Evolutionary conservation across 2,888 invertebrate genomes (phyloP).

Genomic region (Spatulosminthurus flaviceps): DNA sequence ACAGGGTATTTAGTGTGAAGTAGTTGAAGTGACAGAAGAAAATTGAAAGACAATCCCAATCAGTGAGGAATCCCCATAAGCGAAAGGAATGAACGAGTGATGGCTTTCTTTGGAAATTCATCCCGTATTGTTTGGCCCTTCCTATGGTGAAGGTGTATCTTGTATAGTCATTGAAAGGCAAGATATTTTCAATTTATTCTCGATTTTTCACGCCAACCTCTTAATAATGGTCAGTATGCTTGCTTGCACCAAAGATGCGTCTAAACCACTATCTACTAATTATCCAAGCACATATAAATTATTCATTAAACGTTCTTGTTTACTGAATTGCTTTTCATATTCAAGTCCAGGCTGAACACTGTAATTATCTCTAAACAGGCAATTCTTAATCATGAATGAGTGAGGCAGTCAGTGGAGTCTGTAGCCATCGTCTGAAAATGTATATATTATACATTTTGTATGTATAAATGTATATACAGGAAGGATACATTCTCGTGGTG

Average conservation of each 20-base stretch:
- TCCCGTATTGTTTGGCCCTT: slow-evolving; percentile 1
- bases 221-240: slow-evolving; percentile 18
- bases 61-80: neutral
- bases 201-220: slow-evolving; percentile 15
- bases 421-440: neutral
- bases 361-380: slow-evolving; percentile 14
- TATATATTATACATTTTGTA: too few relatives aligned
- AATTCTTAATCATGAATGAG: slow-evolving; percentile 13
- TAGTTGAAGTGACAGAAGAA: too few relatives aligned
- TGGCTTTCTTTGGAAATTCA: slow-evolving; percentile 20
- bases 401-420: neutral
- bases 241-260: slow-evolving; percentile 8
- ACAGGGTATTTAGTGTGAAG: too few relatives aligned
- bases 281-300: slow-evolving; percentile 16
- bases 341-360: slow-evolving; percentile 14
- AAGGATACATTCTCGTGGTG: too few relatives aligned
- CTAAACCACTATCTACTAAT: slow-evolving; percentile 19
- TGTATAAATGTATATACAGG: too few relatives aligned
- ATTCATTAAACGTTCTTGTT: slow-evolving; percentile 19
- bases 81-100: neutral
- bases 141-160: too few relatives aligned
- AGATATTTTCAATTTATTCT: slow-evolving; percentile 9
- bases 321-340: slow-evolving; percentile 25
- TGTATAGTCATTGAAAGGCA: neutral
- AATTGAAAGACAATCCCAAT: too few relatives aligned